A percentile compares a stretch with the other conserved stretches of the same genome.
phyloP scores from a whole-genome alignment of 2,797 vertebrate species.

The Gorsachius magnificus region DNA sequence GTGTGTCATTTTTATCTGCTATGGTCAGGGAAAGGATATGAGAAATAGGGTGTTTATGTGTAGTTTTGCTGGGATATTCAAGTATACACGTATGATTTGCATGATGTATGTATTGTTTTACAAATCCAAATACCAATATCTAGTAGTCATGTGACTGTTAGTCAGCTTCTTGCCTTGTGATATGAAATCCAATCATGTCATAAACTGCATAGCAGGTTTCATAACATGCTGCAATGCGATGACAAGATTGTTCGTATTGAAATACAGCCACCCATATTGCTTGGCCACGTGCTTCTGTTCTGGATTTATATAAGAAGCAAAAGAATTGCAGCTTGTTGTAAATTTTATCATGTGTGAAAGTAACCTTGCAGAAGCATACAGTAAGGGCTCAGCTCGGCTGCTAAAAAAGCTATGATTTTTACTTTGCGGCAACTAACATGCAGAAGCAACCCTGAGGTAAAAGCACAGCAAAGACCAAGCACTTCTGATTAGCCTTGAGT shows the following conservation, averaged over 20 bases:
- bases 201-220: background rate
- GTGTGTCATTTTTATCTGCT: background rate
- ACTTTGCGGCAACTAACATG: background rate
- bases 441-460: background rate
- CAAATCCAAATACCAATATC: background rate
- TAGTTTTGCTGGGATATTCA: background rate
- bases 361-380: background rate
- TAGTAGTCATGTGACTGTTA: background rate
- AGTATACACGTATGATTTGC: background rate
- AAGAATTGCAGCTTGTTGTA: background rate
- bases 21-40: background rate
- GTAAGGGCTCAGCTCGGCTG: background rate
- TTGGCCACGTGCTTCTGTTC: background rate
- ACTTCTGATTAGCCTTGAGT: background rate
- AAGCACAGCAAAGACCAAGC: background rate
- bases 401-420: background rate
- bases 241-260: background rate
- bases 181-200: background rate
- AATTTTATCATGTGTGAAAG: background rate
- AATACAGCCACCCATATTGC: background rate
- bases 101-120: background rate
- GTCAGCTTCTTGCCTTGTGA: background rate
- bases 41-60: background rate
- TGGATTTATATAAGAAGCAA: background rate
- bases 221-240: background rate